Conservation (phyloP, 1,140 invertebrate genomes). For the Papilio machaon region DNA sequence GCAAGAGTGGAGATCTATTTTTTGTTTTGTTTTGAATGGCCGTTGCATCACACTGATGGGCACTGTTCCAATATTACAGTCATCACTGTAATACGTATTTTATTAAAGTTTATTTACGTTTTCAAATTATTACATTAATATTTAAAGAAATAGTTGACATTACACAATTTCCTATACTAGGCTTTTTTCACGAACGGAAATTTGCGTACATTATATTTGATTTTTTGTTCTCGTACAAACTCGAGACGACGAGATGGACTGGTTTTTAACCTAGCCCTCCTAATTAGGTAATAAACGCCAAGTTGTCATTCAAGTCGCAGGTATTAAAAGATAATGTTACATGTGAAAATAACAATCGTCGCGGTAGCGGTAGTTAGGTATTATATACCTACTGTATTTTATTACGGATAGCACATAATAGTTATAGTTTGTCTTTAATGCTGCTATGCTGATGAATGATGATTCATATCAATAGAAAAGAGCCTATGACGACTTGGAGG, state of each 20-base stretch:
- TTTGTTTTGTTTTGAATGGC: constrained; percentile 25
- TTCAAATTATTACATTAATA: not conserved
- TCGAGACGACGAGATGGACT: not conserved
- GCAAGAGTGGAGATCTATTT: constrained; percentile 8
- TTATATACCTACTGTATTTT: too few species aligned
- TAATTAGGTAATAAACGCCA: not conserved
- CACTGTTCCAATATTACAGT: constrained; percentile 28
- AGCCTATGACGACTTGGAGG: too few species aligned
- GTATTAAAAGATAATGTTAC: too few species aligned
- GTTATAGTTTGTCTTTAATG: too few species aligned
- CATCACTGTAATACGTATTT: constrained; percentile 3
- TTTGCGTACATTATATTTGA: not conserved
- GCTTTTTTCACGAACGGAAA: not conserved
- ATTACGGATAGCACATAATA: too few species aligned
- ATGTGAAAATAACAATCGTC: too few species aligned
- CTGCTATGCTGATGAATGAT: too few species aligned
- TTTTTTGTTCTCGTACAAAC: not conserved
- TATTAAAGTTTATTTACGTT: not conserved
- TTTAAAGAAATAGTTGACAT: not conserved
- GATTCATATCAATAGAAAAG: too few species aligned
- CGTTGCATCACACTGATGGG: constrained; percentile 14
- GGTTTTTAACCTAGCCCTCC: not conserved
- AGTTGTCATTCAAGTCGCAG: too few species aligned
- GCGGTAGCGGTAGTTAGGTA: too few species aligned
- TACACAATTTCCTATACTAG: not conserved